Evolutionary conservation across 2,113 vertebrate species (phyloP).

Genomic region (Amia ocellicauda): DNA sequence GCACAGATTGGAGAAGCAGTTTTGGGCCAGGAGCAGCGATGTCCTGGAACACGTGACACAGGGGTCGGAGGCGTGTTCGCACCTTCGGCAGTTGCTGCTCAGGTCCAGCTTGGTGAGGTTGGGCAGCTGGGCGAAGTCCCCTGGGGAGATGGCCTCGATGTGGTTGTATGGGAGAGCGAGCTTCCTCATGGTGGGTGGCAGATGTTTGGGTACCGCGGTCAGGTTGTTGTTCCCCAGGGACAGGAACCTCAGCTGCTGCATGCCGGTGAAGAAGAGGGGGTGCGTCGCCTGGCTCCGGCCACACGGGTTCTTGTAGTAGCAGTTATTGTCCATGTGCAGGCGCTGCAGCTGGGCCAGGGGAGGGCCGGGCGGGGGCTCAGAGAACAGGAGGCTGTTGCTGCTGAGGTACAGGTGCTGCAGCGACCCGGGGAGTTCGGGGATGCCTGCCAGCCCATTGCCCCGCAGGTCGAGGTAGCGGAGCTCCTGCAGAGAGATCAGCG

Average conservation of each 20-base stretch:
- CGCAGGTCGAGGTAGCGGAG: slow-evolving; percentile 43
- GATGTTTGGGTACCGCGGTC: not conserved
- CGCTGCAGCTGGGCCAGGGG: slow-evolving; percentile 18
- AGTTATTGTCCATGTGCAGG: slow-evolving; percentile 44
- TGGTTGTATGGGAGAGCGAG: slow-evolving; percentile 12
- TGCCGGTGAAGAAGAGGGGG: slow-evolving; percentile 1
- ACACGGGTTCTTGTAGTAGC: slow-evolving; percentile 53
- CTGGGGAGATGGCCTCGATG: not conserved
- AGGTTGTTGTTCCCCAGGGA: slow-evolving; percentile 10
- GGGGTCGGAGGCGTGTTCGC: slow-evolving; percentile 43
- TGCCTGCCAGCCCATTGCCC: slow-evolving; percentile 32
- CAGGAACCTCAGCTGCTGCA: not conserved
- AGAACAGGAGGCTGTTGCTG: slow-evolving; percentile 39
- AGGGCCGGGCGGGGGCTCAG: not conserved
- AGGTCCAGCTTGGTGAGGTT: slow-evolving; percentile 30
- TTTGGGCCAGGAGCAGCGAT: slow-evolving; percentile 19
- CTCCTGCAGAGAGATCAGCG: slow-evolving; percentile 33
- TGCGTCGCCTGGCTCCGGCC: not conserved
- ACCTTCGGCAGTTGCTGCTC: slow-evolving; percentile 44
- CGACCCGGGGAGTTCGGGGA: slow-evolving; percentile 38
- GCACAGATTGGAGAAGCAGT: slow-evolving; percentile 35
- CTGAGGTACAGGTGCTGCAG: slow-evolving; percentile 36
- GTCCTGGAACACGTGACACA: slow-evolving; percentile 29
- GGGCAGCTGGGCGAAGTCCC: not conserved
- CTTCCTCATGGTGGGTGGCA: not conserved